Conservation (phyloP, 2,113 vertebrate genomes). For the Neotoma lepida region DNA sequence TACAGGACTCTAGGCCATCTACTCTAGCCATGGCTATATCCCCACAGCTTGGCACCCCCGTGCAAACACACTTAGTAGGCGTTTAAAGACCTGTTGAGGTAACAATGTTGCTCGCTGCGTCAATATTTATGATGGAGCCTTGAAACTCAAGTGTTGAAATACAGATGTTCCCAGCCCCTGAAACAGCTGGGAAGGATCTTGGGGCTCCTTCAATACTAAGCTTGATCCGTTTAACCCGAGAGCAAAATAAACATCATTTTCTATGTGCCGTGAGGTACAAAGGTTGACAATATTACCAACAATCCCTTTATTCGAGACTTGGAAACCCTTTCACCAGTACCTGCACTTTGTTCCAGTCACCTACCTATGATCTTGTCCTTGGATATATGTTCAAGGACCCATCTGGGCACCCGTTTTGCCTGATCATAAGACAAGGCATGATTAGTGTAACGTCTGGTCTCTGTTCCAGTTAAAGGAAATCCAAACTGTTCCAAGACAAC, state of each 20-base stretch:
- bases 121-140: background rate
- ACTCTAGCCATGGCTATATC: background rate
- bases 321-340: background rate
- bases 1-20: background rate
- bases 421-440: conserved; percentile 91
- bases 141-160: background rate
- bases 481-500: conserved; percentile 86
- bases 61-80: background rate
- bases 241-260: background rate
- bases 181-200: background rate
- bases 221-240: background rate
- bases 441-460: conserved; percentile 87
- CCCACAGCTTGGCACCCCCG: background rate
- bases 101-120: background rate
- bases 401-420: conserved; percentile 87
- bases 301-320: background rate
- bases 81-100: background rate
- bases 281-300: background rate
- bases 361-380: conserved; percentile 87
- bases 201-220: background rate
- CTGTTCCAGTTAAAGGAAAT: conserved; percentile 87
- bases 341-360: conserved; percentile 5
- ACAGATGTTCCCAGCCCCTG: background rate
- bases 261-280: background rate
- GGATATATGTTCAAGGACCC: conserved; percentile 92